A percentile compares a stretch with the other conserved stretches of the same genome.
Conservation (phyloP, 2,797 vertebrate species). For the Mastacembelus armatus region DNA sequence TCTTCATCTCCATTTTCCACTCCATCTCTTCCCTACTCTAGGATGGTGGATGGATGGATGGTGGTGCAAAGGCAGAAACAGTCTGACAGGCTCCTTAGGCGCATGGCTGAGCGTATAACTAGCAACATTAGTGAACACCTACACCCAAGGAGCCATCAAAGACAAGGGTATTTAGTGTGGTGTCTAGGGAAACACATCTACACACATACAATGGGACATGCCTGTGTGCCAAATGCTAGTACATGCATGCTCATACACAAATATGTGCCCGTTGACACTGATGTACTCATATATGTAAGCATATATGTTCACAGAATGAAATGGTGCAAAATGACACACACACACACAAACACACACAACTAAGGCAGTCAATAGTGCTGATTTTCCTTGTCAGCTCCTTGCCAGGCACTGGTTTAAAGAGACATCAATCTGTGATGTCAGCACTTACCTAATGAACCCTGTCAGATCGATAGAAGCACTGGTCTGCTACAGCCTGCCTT, state of each 20-base stretch:
- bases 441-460: constrained; percentile 98
- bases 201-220: constrained; percentile 29
- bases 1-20: constrained; percentile 64
- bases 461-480: constrained; percentile 92
- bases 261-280: constrained; percentile 44
- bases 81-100: constrained; percentile 81
- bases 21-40: constrained; percentile 52
- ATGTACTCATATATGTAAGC: constrained; percentile 48
- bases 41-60: constrained; percentile 55
- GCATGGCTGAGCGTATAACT: constrained; percentile 86
- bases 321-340: constrained; percentile 39
- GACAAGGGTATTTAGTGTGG: constrained; percentile 63
- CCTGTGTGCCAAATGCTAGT: constrained; percentile 33
- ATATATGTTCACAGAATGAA: constrained; percentile 45
- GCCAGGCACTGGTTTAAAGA: constrained; percentile 96
- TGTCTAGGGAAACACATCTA: constrained; percentile 37
- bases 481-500: constrained; percentile 81
- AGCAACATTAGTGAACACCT: constrained; percentile 80
- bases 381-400: constrained; percentile 91
- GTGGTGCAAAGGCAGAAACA: constrained; percentile 50
- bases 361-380: constrained; percentile 93
- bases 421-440: constrained; percentile 99
- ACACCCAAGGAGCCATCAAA: constrained; percentile 86
- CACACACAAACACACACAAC: constrained; percentile 72
- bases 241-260: constrained; percentile 32